Percentiles rank a stretch among this genome's conserved stretches.
Conservation (phyloP, 2,888 invertebrate genomes). For the Pollenia amentaria region DNA sequence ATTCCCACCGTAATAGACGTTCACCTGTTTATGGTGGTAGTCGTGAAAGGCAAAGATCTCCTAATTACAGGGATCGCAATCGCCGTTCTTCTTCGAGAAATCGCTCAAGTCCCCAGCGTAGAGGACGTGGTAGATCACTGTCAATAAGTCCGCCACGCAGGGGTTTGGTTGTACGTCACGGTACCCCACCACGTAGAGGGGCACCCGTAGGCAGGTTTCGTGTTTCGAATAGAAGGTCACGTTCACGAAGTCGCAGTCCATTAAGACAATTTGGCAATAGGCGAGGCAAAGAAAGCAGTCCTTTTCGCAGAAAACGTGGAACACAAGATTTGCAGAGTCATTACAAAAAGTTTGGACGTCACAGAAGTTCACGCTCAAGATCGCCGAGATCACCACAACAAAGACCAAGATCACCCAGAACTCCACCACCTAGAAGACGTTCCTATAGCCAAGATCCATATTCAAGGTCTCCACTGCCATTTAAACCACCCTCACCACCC, state of each 20-base stretch:
- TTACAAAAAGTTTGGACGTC: slow-evolving; percentile 76
- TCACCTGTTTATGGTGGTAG: slow-evolving; percentile 61
- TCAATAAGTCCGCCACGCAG: slow-evolving; percentile 77
- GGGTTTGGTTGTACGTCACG: slow-evolving; percentile 74
- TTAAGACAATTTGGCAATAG: slow-evolving; percentile 74
- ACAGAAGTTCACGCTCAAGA: slow-evolving; percentile 70
- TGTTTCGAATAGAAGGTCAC: slow-evolving; percentile 57
- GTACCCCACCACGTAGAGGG: slow-evolving; percentile 74
- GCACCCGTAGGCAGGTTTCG: slow-evolving; percentile 56
- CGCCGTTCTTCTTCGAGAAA: slow-evolving; percentile 76
- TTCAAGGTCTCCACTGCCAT: slow-evolving; percentile 82
- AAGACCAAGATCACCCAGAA: slow-evolving; percentile 77
- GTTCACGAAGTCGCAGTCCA: slow-evolving; percentile 78
- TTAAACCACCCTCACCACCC: slow-evolving; percentile 83
- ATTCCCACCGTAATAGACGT: slow-evolving; percentile 69
- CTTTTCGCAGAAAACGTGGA: slow-evolving; percentile 76
- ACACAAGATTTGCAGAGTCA: slow-evolving; percentile 70
- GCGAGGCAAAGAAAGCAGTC: slow-evolving; percentile 71
- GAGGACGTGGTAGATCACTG: slow-evolving; percentile 77
- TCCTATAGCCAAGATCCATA: slow-evolving; percentile 80
- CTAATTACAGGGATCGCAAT: slow-evolving; percentile 74
- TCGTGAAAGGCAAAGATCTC: slow-evolving; percentile 72
- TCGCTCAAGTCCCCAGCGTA: slow-evolving; percentile 76
- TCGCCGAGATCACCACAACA: slow-evolving; percentile 73
- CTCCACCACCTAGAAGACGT: slow-evolving; percentile 77